Evolutionary conservation across 1,140 invertebrate genomes (phyloP), one percentile per base, ranked within the genome.

Genomic region (Proctacanthus coquilletti): DNA sequence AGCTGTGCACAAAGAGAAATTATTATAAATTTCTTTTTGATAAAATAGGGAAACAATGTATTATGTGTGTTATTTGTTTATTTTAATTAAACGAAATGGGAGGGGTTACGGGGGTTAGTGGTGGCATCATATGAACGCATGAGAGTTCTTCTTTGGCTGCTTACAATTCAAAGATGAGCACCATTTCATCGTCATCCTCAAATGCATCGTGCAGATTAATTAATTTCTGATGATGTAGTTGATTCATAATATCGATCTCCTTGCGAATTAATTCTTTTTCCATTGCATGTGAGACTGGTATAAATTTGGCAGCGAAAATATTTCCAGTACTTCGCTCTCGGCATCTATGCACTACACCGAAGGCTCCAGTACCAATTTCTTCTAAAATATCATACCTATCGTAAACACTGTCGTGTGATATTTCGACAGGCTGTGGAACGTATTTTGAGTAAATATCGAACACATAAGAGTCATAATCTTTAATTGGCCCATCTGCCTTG

Each of bases 191-290:
- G 44, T 96, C 92, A 58, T 98, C 93, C 61, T 98, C 95, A 60
- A 95, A 99, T 0, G 95, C 95, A 60, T 98, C 96, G 53, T 98
- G 94, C 1, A 99, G 65, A 53, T 97, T 95, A 48, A 99, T 95
- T 17, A 99, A 67, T 63, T 96, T 96, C 30, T 81, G 81, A 69
- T 99, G 95, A 64, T 98, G 91, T 2, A 98, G 63, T 51, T 97
- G 88, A 61, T 97, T 98, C 94, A 98, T 98, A 33, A 97, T 92
- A 53, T 96, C 91, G 44, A 99, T 98, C 68, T 99, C 96, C 51
- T 96, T 92, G 43, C 87, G 79, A 38, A 99, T 96, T 1, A 96
- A 69, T 52, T 93, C 85, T 56, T 97, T 98, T 62, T 98, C 95
- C 72, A 89, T 82, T 11, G 84, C 77, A 52, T 92, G 87, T 1